Conservation (phyloP, 2,113 vertebrate genomes). For the Chlamydotis undulata region DNA sequence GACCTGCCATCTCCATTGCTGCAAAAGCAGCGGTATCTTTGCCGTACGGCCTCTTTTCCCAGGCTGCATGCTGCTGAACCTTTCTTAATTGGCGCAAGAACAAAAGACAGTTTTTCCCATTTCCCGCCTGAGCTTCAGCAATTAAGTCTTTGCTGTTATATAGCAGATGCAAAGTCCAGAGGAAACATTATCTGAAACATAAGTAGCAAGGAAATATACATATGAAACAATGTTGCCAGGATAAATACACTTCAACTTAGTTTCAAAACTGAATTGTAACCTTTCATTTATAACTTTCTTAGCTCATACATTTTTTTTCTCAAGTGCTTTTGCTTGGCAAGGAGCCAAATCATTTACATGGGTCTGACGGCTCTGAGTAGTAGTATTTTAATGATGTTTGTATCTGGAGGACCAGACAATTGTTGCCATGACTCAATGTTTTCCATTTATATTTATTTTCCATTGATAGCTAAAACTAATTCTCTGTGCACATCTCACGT, state of each 20-base stretch:
- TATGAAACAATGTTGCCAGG: neutral
- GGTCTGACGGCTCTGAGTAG: neutral
- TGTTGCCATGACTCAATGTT: neutral
- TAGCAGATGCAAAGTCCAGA: neutral
- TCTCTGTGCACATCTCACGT: neutral
- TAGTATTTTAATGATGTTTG: neutral
- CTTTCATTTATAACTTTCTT: neutral
- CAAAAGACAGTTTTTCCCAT: neutral
- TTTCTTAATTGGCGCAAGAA: neutral
- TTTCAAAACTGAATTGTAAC: neutral
- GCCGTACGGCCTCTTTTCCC: neutral
- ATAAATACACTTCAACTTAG: neutral
- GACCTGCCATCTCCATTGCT: neutral
- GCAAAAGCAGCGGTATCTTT: neutral
- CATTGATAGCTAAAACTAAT: neutral
- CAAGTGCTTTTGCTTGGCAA: neutral
- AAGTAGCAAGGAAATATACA: neutral
- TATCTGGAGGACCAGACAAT: neutral
- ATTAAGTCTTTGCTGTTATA: neutral
- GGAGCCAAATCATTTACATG: neutral
- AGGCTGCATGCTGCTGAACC: neutral
- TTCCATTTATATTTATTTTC: neutral
- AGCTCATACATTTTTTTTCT: neutral
- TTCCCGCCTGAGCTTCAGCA: neutral
- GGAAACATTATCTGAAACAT: neutral